A percentile compares a stretch with the other conserved stretches of the same genome.
Evolutionary conservation across 1,140 invertebrate species (phyloP).

Genomic region (Pogonomyrmex barbatus): DNA sequence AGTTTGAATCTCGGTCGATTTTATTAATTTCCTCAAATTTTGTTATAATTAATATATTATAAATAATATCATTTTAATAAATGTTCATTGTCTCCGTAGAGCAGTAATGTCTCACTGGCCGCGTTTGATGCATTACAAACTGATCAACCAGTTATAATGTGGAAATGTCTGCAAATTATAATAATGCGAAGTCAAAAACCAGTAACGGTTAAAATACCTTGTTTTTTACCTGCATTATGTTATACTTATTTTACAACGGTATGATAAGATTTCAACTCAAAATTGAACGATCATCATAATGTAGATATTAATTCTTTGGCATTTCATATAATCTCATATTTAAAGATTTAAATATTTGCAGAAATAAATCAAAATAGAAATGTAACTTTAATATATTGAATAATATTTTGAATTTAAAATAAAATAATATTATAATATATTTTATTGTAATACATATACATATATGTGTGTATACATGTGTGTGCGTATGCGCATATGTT

Average conservation of each 20-base stretch:
- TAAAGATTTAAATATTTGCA: no score
- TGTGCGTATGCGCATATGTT: no score
- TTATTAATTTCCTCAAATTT: no score
- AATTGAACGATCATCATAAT: no score
- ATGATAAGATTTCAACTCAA: not conserved
- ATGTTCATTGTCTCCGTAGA: not conserved
- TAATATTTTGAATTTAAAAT: no score
- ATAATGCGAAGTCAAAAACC: conserved; percentile 66
- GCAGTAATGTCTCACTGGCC: not conserved
- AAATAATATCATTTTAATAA: not conserved
- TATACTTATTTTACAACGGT: conserved; percentile 60
- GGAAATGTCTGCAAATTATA: not conserved
- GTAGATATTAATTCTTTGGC: not conserved
- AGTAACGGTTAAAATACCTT: conserved; percentile 58
- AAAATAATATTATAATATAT: no score
- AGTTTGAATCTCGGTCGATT: no score
- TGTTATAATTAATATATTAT: not conserved
- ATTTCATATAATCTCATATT: not conserved
- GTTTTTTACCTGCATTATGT: conserved; percentile 69
- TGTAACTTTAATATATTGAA: no score
- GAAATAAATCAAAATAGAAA: no score
- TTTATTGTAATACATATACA: no score
- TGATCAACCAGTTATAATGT: not conserved
- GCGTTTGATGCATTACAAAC: not conserved
- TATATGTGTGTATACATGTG: no score